Conservation (phyloP, 2,797 vertebrate genomes). For the Sphenodon punctatus region DNA sequence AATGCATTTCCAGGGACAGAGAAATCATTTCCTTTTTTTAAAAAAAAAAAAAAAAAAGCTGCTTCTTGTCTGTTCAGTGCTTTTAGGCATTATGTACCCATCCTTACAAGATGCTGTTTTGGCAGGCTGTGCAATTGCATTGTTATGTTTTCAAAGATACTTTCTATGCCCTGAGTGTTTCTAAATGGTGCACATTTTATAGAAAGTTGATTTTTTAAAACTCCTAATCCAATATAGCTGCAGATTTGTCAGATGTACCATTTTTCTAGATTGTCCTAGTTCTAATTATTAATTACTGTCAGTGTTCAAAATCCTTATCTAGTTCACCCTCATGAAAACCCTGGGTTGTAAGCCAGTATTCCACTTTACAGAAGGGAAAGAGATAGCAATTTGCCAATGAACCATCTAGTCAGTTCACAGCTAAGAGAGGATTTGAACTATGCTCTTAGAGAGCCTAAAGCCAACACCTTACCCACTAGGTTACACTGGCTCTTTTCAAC, state of each 20-base stretch:
- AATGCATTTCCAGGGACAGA: not conserved
- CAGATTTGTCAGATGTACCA: not conserved
- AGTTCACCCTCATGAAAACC: no score
- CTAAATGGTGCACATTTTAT: not conserved
- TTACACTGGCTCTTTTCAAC: fast-evolving
- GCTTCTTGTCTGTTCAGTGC: not conserved
- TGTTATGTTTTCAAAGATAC: fast-evolving
- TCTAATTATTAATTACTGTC: no score
- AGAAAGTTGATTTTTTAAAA: not conserved
- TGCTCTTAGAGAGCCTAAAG: no score
- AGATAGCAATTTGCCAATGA: no score
- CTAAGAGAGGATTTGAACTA: no score
- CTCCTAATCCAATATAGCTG: not conserved
- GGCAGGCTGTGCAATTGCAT: not conserved
- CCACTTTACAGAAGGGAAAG: no score
- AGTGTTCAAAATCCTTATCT: no score
- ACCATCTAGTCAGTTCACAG: no score
- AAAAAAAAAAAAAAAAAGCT: not conserved
- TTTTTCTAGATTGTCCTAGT: no score
- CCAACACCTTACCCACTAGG: no score
- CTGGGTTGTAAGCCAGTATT: no score
- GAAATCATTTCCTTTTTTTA: not conserved
- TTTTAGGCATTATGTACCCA: not conserved
- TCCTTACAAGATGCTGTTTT: not conserved
- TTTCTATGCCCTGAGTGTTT: not conserved